These are phyloP conservation scores for Amphiprion clarkii DNA, from an alignment of 2,797 vertebrate species.

Conservation along the genomic window DNA sequence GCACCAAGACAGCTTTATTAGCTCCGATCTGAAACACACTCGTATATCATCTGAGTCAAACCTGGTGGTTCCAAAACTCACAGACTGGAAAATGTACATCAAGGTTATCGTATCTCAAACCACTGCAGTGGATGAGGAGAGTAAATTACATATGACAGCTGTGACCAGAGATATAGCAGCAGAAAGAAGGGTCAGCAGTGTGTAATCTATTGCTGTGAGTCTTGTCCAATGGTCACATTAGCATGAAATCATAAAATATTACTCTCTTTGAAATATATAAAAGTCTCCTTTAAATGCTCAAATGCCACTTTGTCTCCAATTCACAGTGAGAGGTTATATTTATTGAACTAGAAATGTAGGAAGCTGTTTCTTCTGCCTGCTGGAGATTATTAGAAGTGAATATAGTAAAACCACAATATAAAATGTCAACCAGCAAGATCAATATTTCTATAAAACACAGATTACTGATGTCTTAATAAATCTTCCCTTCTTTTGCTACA, in stretches of 20 bases:
- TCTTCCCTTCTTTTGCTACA: not conserved
- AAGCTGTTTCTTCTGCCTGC: not conserved
- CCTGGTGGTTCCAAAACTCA: slow-evolving; percentile 64
- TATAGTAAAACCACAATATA: not conserved
- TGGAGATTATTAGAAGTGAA: not conserved
- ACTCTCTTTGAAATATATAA: not conserved
- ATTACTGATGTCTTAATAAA: not conserved
- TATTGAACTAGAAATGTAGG: not conserved
- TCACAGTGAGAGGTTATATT: not conserved
- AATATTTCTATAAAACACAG: not conserved
- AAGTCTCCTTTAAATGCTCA: not conserved
- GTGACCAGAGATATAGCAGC: slow-evolving; percentile 27
- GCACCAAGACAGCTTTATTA: slow-evolving; percentile 66
- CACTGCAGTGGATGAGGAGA: slow-evolving; percentile 32
- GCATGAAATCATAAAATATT: slow-evolving; percentile 15
- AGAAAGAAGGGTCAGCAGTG: slow-evolving; percentile 6
- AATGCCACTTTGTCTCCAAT: not conserved
- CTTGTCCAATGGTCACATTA: slow-evolving; percentile 26
- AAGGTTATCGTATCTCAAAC: slow-evolving; percentile 59
- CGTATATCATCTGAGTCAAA: slow-evolving; percentile 51
- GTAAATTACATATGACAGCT: slow-evolving; percentile 42
- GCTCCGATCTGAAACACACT: slow-evolving; percentile 57
- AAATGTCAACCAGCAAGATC: not conserved
- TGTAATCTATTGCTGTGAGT: slow-evolving; percentile 9
- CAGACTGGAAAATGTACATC: slow-evolving; percentile 59